Base-by-base conservation (phyloP, 2,797 vertebrate species). In the Pseudotriccus pelzelni region DNA sequence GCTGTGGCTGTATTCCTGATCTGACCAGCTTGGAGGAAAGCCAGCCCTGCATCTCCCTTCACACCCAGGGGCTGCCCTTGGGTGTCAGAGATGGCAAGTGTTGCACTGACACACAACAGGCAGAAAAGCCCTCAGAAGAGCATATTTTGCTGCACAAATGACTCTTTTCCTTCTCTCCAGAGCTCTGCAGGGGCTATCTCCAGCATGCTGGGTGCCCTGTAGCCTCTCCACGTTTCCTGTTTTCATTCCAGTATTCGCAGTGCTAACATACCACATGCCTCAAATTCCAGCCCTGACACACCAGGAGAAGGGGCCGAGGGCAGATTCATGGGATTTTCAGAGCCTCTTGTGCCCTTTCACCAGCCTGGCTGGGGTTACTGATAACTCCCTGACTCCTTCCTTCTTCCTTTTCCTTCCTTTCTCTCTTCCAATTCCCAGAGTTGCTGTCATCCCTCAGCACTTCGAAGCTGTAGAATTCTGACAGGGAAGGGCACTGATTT, bases 241-340 rank as follows among this genome's bases (percentile, higher is more conserved):
- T 96, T 93, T 91, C 93, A 87, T 95, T 96, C 89, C 89, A 70
- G 43, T n/a, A 43, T 92, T 87, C 87, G 70, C 87, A 93, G 50
- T 28, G 56, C 89, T 91, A 49, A 83, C 59, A 32, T 16, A 39
- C 12, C 4, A 0, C 93, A 8, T 93, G 78, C 89, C 82, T 89
- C 1, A 0, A 53, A 96, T 96, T 93, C 93, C 94, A 91, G 74
- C 64, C 78, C 91, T 67, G 89, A 84, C 3, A 0, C 15, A 83
- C n/a, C 81, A 95, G 89, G 81, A 75, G 75, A 64, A 89, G 60
- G 64, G 50, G 78, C 80, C 92, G 91, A 90, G 75, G 68, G 93
- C 78, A 89, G 59, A 94, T 52, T 46, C 30, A 28, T 87, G 84
- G 49, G 64, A 93, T 75, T 50, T 67, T 73, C 12, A 3, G 74